phyloP scores from a whole-genome alignment of 2,888 invertebrate species.

The Lagria hirta region DNA sequence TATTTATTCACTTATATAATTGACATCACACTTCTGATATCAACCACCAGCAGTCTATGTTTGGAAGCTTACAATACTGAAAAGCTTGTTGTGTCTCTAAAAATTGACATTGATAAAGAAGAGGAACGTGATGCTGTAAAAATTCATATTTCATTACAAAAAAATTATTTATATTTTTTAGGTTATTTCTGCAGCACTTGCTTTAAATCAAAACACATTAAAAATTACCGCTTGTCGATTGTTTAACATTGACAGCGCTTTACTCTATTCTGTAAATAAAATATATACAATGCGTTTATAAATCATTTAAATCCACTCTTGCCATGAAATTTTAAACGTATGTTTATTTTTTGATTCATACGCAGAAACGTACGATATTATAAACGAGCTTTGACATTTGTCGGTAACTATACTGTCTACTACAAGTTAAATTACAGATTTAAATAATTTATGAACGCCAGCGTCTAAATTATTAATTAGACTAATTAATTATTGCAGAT shows the following conservation, averaged over 20 bases:
- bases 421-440: no score
- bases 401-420: no score
- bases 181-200: conserved; percentile 28
- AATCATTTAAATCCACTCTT: no score
- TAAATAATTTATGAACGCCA: no score
- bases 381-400: no score
- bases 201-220: conserved; percentile 33
- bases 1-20: not conserved
- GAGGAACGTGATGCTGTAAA: conserved; percentile 34
- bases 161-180: conserved; percentile 16
- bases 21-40: not conserved
- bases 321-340: no score
- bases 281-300: no score
- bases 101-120: conserved; percentile 32
- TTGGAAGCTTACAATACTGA: conserved; percentile 2
- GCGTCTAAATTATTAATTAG: no score
- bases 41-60: no score
- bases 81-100: conserved; percentile 22
- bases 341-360: no score
- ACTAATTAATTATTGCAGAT: conserved; percentile 27
- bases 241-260: conserved; percentile 33
- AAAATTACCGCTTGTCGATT: conserved; percentile 34
- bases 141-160: not conserved
- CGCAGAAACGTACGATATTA: no score
- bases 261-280: conserved; percentile 37